Base-by-base conservation (phyloP, 2,113 vertebrate species). In the Trematocara nigrifrons region DNA sequence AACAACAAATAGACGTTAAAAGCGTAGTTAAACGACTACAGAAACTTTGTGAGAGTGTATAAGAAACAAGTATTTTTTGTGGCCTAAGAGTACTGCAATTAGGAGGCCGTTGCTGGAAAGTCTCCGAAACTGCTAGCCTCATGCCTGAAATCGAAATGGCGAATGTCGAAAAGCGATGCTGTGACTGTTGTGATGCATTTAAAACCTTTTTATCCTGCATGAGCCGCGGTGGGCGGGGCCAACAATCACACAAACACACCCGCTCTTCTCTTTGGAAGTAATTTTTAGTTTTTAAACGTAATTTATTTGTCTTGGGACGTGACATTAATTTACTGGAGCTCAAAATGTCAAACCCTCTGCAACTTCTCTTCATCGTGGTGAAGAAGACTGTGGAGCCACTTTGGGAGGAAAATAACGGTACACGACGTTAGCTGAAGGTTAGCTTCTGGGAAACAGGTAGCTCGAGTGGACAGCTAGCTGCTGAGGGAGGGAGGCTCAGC, bases 391-490 rank as follows among this genome's bases (percentile, higher is more conserved):
- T 5, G 52, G 45, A 45, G 51, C 22, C n/a, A 15, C 79, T 31
- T 12, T 9, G 26, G 87, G 79, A 53, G 86, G 69, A 42, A 82
- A 77, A 26, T 93, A 94, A 93, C 91, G 93, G 90, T 79, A 2
- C 57, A 2, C 51, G 49, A 13, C 22, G 79, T 57, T 93, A 93
- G 90, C 93, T 53, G 13, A 38, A 33, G 10, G 82, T 74, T 87
- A 91, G 92, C 94, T 82, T n/a, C 45, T 2, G 40, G 31, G 81
- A 87, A 90, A 87, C 93, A 90, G 87, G 93, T 94, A 77, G 54
- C 79, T 2, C 1, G n/a, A 26, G 40, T 26, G 66, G 51, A 76
- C 35, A 33, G 80, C 59, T 56, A 56, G 40, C 69, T 45, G 40
- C 77, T 45, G 3, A 20, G 51, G 5, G 10, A 15, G 2, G 20